phyloP scores from a whole-genome alignment of 2,797 vertebrate genomes.

The Hirundo rustica region DNA sequence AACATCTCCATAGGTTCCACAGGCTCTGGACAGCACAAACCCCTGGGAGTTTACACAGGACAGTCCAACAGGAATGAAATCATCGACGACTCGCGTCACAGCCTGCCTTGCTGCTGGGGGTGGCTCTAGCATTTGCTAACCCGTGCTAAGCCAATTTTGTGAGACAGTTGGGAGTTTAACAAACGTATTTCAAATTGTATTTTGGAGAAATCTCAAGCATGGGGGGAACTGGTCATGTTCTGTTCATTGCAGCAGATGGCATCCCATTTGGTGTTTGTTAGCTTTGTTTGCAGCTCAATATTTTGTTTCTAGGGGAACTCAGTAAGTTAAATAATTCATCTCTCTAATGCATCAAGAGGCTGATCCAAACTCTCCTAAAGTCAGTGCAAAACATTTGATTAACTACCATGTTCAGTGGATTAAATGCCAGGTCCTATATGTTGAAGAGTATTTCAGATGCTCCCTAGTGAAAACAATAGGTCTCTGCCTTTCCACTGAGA shows the following conservation, averaged over 20 bases:
- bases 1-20: neutral
- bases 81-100: neutral
- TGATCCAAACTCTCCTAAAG: constrained; percentile 61
- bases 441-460: constrained; percentile 8
- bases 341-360: constrained; percentile 49
- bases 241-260: constrained; percentile 69
- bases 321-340: constrained; percentile 66
- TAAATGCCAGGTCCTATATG: constrained; percentile 46
- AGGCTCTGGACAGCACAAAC: neutral
- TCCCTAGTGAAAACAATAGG: neutral
- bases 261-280: constrained; percentile 70
- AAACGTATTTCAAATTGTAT: constrained; percentile 58
- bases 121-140: constrained; percentile 29
- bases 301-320: constrained; percentile 66
- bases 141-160: constrained; percentile 35
- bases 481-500: neutral
- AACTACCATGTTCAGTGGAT: constrained; percentile 19
- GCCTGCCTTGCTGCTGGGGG: neutral
- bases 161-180: constrained; percentile 29
- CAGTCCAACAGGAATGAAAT: neutral
- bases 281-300: constrained; percentile 67
- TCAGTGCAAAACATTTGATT: constrained; percentile 60
- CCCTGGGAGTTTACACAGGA: neutral
- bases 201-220: constrained; percentile 64
- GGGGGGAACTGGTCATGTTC: constrained; percentile 47